Evolutionary conservation across 2,888 invertebrate species (phyloP), one percentile per base, ranked within the genome.

Genomic region (Lepidocyrtoides sp.): DNA sequence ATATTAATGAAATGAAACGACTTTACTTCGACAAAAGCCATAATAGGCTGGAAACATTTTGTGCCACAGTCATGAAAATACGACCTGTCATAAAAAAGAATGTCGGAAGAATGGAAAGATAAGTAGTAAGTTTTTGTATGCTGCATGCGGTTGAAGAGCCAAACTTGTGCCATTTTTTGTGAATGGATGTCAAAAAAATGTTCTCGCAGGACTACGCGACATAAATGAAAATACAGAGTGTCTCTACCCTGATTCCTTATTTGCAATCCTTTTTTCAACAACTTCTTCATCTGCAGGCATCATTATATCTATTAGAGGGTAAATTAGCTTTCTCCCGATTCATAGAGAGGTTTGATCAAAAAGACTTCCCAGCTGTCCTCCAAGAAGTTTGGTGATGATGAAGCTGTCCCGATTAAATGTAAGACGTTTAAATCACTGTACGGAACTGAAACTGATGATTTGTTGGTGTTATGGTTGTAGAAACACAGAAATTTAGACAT

Each of bases 31-130:
- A 57, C 90, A 85, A 90, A 66, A 79, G 77, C 77, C 89, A 54
- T 89, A 89, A 89, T 82, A 89, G 48, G 44, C 57, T 72, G 75
- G 79, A 29, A 79, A 89, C 63, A 41, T 26, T 29, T 48, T 57
- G 77, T 81, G 54, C 72, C 75, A 72, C 20, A 82, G 89, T 57
- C 69, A 69, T 82, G 89, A 48, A 72, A 51, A 75, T 75, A 89
- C 60, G 89, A 51, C 66, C 29, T 72, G 85, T 79, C 81, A 81
- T 91, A 86, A 86, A 91, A 84, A 44, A 57, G 63, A 83, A 90
- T 77, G 84, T 51, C 26, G 48, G 26, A 69, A 66, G 26, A 66
- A 54, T 48, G 29, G 60, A 77, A 60, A 44, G 66, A 88, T 36
- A 36, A 51, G 84, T 48, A 69, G 32, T n/a, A 48, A 75, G 48